Percentiles rank a stretch among this genome's conserved stretches.
Evolutionary conservation across 2,113 vertebrate genomes (phyloP).

Genomic region (Cryptotis parvus): DNA sequence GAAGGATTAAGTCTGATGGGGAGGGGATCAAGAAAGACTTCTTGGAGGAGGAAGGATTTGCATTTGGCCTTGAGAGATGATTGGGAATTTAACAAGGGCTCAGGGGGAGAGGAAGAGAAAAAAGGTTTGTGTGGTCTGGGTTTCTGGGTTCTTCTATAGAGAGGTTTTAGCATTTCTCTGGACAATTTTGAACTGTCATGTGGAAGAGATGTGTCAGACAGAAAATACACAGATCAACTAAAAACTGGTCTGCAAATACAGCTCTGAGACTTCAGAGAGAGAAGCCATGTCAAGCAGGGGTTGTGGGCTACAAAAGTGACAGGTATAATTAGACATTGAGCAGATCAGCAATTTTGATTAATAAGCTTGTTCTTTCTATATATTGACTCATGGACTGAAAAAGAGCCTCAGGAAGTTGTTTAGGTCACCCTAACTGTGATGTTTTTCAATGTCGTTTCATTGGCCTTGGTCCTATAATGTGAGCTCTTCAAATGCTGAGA

Average conservation of each 20-base stretch:
- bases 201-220: constrained; percentile 72
- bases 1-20: constrained; percentile 70
- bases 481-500: constrained; percentile 33
- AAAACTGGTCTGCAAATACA: constrained; percentile 65
- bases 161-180: constrained; percentile 66
- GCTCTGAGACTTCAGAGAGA: constrained; percentile 69
- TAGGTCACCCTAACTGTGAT: constrained; percentile 32
- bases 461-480: constrained; percentile 15
- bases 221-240: constrained; percentile 79
- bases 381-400: constrained; percentile 54
- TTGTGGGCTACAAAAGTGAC: constrained; percentile 66
- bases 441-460: constrained; percentile 9
- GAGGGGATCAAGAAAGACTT: constrained; percentile 71
- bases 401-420: constrained; percentile 52
- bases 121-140: constrained; percentile 68
- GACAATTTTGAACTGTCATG: constrained; percentile 79
- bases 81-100: constrained; percentile 42
- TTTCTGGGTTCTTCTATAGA: constrained; percentile 29
- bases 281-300: constrained; percentile 39
- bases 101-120: constrained; percentile 13
- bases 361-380: constrained; percentile 67
- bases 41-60: constrained; percentile 77
- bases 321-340: constrained; percentile 79
- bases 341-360: constrained; percentile 76
- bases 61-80: constrained; percentile 72